Percentiles rank a stretch among this genome's conserved stretches.
These are phyloP conservation scores for Cephus pygmeus DNA, from an alignment of 2,888 invertebrate species.

Conservation along the genomic window DNA sequence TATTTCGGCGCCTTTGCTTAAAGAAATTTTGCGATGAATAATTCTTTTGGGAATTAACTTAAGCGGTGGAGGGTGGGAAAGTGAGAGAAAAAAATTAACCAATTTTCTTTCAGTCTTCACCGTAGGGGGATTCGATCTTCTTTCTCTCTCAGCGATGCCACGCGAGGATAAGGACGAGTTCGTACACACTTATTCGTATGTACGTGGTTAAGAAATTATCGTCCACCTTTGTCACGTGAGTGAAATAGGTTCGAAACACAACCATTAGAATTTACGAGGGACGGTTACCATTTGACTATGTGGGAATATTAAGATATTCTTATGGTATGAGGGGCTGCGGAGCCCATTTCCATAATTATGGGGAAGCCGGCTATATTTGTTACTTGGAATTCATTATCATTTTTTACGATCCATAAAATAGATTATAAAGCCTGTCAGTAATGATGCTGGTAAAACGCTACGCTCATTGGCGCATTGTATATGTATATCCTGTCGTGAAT, in stretches of 20 bases:
- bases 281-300: constrained; percentile 31
- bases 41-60: not conserved
- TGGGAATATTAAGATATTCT: constrained; percentile 38
- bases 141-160: not conserved
- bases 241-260: constrained; percentile 38
- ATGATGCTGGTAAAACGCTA: constrained; percentile 44
- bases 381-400: constrained; percentile 50
- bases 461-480: not conserved
- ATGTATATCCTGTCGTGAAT: constrained; percentile 1
- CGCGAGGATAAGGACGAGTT: not conserved
- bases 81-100: not conserved
- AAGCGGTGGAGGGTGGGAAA: no score
- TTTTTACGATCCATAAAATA: constrained; percentile 46
- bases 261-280: constrained; percentile 37
- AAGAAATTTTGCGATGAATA: not conserved
- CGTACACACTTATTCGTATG: not conserved
- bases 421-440: constrained; percentile 49
- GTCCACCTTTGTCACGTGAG: constrained; percentile 40
- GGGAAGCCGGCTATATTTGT: constrained; percentile 39
- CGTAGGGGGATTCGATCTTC: not conserved
- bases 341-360: constrained; percentile 49
- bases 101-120: not conserved
- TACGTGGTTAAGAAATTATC: constrained; percentile 30
- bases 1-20: not conserved
- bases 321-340: constrained; percentile 23